Evolutionary conservation across 2,797 vertebrate species (phyloP).

Genomic region (Tiaroga cobitis): DNA sequence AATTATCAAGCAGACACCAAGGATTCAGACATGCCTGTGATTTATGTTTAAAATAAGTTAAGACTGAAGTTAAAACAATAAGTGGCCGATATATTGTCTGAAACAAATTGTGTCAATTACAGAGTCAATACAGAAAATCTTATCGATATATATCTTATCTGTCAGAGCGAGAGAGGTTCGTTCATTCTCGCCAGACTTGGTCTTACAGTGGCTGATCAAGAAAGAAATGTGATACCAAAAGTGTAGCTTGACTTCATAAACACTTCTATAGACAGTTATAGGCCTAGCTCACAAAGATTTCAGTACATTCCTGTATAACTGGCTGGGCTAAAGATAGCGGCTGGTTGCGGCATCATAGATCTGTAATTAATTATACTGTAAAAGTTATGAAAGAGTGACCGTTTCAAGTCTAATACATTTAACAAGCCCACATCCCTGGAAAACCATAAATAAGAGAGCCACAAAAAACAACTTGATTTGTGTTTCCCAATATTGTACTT

Average conservation of each 20-base stretch:
- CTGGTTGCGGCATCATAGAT: not conserved
- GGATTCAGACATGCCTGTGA: constrained; percentile 1
- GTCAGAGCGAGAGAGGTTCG: not conserved
- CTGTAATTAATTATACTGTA: not conserved
- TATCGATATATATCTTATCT: not conserved
- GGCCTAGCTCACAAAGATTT: not conserved
- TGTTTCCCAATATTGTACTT: not conserved
- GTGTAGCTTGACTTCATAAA: not conserved
- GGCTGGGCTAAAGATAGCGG: not conserved
- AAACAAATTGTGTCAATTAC: not conserved
- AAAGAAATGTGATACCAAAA: not conserved
- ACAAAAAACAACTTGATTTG: not conserved
- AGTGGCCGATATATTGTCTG: not conserved
- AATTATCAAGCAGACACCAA: not conserved
- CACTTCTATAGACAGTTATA: not conserved
- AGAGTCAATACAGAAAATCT: not conserved
- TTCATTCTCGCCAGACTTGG: constrained; percentile 9
- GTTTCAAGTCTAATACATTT: not conserved
- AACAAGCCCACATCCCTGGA: not conserved
- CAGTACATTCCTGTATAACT: not conserved
- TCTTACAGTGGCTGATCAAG: not conserved
- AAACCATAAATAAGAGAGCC: not conserved
- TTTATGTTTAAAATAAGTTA: constrained; percentile 10
- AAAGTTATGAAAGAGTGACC: not conserved
- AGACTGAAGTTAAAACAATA: not conserved